Conservation (phyloP, 1,140 invertebrate genomes). For the Drosophila sturtevanti region DNA sequence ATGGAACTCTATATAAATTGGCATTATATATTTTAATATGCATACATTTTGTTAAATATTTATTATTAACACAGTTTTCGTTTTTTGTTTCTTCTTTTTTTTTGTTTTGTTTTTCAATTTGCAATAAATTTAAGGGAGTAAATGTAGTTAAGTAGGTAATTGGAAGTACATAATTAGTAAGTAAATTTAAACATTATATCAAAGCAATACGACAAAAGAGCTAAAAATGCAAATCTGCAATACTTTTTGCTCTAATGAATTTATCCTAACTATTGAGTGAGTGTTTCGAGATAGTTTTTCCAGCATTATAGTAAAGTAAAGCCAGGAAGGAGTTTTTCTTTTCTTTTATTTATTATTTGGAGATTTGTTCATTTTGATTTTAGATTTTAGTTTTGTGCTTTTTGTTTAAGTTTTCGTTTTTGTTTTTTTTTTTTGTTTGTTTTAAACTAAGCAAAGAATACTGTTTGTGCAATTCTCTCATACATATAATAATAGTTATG, state of each 20-base stretch:
- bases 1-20: conserved; percentile 2
- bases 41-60: background rate
- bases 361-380: conserved; percentile 18
- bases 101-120: background rate
- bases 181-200: background rate
- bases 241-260: background rate
- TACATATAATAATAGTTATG: conserved; percentile 34
- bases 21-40: no score
- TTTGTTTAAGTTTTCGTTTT: no score
- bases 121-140: background rate
- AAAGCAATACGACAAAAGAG: background rate
- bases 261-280: conserved; percentile 4
- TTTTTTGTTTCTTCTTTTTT: background rate
- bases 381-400: background rate
- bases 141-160: background rate
- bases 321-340: conserved; percentile 12
- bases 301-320: conserved; percentile 3
- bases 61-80: conserved; percentile 4
- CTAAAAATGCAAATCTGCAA: no score
- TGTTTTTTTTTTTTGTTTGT: no score
- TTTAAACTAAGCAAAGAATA: conserved; percentile 76
- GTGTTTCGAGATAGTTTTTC: background rate
- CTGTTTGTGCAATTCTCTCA: conserved; percentile 77
- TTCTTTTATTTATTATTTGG: background rate
- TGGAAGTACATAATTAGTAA: conserved; percentile 5